Conservation (phyloP, 30 jellyfish, hydroid and myxozoan genomes). For the Turritopsis rubra region DNA sequence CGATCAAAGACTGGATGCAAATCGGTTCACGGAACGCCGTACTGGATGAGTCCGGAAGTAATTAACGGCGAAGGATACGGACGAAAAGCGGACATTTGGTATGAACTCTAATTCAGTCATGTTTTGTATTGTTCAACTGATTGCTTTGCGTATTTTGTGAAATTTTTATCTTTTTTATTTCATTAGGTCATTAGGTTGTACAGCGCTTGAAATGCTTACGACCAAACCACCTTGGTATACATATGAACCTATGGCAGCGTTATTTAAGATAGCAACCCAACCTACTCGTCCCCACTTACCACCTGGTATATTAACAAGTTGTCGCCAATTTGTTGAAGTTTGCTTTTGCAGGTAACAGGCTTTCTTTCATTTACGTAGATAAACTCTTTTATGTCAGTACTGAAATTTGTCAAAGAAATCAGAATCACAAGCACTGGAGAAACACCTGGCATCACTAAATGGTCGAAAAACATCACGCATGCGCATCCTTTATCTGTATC, state of each 20-base stretch:
- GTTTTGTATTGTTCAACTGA: too few relatives aligned
- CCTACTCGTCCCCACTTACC: constrained; percentile 68
- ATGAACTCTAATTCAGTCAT: background rate
- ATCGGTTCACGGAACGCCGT: constrained; percentile 93
- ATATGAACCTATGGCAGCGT: constrained; percentile 88
- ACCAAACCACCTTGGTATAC: constrained; percentile 93
- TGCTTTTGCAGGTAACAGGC: background rate
- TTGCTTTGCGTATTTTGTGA: background rate
- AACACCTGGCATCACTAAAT: too few relatives aligned
- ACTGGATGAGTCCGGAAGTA: constrained; percentile 97
- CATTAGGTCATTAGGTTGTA: constrained; percentile 75
- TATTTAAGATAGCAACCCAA: constrained; percentile 86
- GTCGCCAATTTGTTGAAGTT: constrained; percentile 21
- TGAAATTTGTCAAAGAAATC: background rate
- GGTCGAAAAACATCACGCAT: too few relatives aligned
- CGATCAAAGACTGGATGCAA: constrained; percentile 80
- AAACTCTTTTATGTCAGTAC: too few relatives aligned
- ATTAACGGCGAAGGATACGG: constrained; percentile 92
- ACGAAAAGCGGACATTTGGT: constrained; percentile 90
- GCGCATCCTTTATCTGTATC: too few relatives aligned
- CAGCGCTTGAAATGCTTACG: constrained; percentile 77
- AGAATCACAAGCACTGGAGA: too few relatives aligned
- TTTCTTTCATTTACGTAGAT: too few relatives aligned
- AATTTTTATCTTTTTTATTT: background rate
- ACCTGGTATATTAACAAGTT: background rate